phyloP scores from a whole-genome alignment of 1,140 invertebrate species.

The Neodiprion fabricii region DNA sequence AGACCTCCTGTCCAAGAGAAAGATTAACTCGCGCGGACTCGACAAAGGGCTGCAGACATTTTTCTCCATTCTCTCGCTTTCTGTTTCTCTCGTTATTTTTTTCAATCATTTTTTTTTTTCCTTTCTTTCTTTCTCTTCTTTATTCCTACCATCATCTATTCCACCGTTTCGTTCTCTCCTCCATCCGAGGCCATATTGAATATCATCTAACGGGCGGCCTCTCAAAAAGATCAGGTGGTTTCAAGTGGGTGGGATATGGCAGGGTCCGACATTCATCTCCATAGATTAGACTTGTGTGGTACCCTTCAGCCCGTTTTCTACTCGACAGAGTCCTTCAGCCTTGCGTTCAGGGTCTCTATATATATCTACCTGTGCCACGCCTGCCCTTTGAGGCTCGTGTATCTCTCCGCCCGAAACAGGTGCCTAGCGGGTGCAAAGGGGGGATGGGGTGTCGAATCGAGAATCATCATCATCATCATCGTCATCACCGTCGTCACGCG shows the following conservation, averaged over 20 bases:
- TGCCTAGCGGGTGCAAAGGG: not conserved
- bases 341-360: not conserved
- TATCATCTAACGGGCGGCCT: slow-evolving; percentile 4
- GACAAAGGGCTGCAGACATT: not conserved
- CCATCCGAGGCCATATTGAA: not conserved
- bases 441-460: too few relatives aligned
- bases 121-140: too few relatives aligned
- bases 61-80: too few relatives aligned
- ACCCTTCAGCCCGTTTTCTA: not conserved
- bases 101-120: too few relatives aligned
- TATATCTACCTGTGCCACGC: not conserved
- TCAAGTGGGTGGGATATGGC: slow-evolving; percentile 4
- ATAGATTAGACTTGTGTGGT: slow-evolving; percentile 1
- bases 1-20: slow-evolving; percentile 1
- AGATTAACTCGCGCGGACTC: slow-evolving; percentile 4
- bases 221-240: slow-evolving; percentile 7
- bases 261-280: not conserved
- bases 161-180: not conserved
- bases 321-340: not conserved
- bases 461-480: too few relatives aligned
- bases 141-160: too few relatives aligned
- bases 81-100: too few relatives aligned
- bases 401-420: not conserved
- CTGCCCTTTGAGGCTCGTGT: not conserved
- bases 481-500: not conserved